A percentile compares a stretch with the other conserved stretches of the same genome.
Conservation (phyloP, 92 coral and sea anemone genomes). For the Meandrina meandrites region DNA sequence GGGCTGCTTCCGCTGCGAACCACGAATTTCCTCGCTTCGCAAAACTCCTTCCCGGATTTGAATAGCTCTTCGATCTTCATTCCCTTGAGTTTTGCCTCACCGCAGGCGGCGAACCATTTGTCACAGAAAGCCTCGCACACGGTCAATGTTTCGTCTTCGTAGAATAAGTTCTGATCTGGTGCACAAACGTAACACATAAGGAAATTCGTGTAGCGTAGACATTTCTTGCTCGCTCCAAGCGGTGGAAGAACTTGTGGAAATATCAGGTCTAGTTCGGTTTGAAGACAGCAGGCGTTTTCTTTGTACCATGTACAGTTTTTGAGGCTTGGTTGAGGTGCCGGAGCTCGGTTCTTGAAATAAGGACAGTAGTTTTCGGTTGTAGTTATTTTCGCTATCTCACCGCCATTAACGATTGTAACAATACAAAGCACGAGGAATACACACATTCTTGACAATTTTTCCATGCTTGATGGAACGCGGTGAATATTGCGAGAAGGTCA, state of each 20-base stretch:
- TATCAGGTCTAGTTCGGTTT: constrained; percentile 75
- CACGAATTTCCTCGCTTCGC: constrained; percentile 84
- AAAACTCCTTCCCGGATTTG: constrained; percentile 81
- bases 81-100: constrained; percentile 83
- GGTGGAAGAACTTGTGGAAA: constrained; percentile 78
- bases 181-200: constrained; percentile 94
- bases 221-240: constrained; percentile 77
- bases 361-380: constrained; percentile 79
- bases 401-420: background rate
- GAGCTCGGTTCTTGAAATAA: constrained; percentile 93
- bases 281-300: constrained; percentile 84
- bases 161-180: constrained; percentile 85
- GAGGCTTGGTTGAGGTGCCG: constrained; percentile 83
- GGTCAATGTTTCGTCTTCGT: constrained; percentile 77
- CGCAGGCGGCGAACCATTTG: constrained; percentile 78
- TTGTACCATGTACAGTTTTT: constrained; percentile 96
- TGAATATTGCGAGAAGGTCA: background rate
- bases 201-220: constrained; percentile 70
- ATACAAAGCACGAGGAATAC: background rate
- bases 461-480: constrained; percentile 1
- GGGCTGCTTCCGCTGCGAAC: constrained; percentile 46
- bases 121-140: constrained; percentile 89
- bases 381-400: background rate
- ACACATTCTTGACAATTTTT: constrained; percentile 2
- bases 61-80: constrained; percentile 63